phyloP scores from a whole-genome alignment of 2,888 invertebrate species.

The Rhamphomyia laevipes region DNA sequence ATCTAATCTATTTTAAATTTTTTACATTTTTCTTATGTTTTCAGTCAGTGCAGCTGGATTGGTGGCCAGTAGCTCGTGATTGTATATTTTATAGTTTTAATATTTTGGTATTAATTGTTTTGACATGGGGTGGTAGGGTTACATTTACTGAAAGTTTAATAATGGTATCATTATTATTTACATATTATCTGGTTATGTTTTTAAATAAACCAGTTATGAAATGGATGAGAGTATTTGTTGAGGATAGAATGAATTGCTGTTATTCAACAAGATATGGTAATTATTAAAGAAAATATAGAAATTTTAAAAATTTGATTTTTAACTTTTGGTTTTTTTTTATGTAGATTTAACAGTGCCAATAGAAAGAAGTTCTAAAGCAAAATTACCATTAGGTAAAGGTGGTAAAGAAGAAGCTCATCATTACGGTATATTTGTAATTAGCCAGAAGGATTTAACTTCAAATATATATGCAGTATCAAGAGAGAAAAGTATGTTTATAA shows the following conservation, averaged over 20 bases:
- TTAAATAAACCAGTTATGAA: conserved; percentile 46
- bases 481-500: neutral
- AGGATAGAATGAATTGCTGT: conserved; percentile 35
- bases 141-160: conserved; percentile 68
- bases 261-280: conserved; percentile 34
- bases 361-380: conserved; percentile 34
- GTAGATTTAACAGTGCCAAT: conserved; percentile 37
- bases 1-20: neutral
- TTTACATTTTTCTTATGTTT: conserved; percentile 2
- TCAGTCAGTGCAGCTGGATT: conserved; percentile 64
- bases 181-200: conserved; percentile 65
- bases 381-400: conserved; percentile 23
- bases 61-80: conserved; percentile 73
- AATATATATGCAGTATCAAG: neutral
- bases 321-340: conserved; percentile 8
- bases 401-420: conserved; percentile 4
- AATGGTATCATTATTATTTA: conserved; percentile 58
- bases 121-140: conserved; percentile 69
- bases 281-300: conserved; percentile 1
- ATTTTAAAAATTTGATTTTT: neutral
- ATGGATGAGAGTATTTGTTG: conserved; percentile 31
- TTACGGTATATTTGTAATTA: conserved; percentile 31
- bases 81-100: conserved; percentile 64
- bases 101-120: conserved; percentile 52
- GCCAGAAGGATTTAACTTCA: neutral